A percentile compares a stretch with the other conserved stretches of the same genome.
These are phyloP conservation scores for Aphelenchoides fujianensis DNA, from an alignment of 1,140 invertebrate species.

Conservation along the genomic window DNA sequence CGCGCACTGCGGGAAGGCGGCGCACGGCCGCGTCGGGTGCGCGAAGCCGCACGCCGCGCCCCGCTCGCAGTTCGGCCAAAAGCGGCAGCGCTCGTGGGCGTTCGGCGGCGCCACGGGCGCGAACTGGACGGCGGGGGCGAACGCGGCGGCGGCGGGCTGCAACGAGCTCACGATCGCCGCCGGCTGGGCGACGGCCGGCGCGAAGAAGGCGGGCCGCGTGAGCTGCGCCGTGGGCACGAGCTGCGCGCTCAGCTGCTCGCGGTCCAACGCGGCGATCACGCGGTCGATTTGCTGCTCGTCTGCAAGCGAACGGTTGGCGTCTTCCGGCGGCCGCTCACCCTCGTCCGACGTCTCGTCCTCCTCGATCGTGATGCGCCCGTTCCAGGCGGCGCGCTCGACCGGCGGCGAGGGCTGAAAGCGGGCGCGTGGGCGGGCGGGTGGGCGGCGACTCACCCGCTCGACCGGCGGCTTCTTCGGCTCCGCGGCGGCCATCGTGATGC, in stretches of 20 bases:
- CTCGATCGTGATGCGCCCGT: conserved; percentile 42
- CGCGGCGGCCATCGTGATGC: background rate
- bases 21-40: conserved; percentile 69
- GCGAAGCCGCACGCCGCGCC: conserved; percentile 70
- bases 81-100: conserved; percentile 69
- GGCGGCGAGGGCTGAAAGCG: conserved; percentile 26
- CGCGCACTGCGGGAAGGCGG: conserved; percentile 80
- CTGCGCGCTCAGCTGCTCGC: background rate
- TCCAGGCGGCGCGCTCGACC: conserved; percentile 31
- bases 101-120: background rate
- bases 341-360: conserved; percentile 45
- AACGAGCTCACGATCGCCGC: conserved; percentile 49
- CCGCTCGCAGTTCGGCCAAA: conserved; percentile 72
- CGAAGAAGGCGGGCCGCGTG: conserved; percentile 31
- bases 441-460: background rate
- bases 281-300: conserved; percentile 10
- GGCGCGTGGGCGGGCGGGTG: background rate
- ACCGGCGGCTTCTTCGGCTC: background rate
- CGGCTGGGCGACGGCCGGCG: conserved; percentile 21
- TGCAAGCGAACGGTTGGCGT: conserved; percentile 2
- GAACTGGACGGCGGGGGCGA: conserved; percentile 11
- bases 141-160: conserved; percentile 12
- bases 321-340: conserved; percentile 20
- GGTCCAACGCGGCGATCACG: conserved; percentile 23
- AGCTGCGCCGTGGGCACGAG: conserved; percentile 37